phyloP scores from a whole-genome alignment of 64 coral and sea anemone species.

The Astreopora myriophthalma region DNA sequence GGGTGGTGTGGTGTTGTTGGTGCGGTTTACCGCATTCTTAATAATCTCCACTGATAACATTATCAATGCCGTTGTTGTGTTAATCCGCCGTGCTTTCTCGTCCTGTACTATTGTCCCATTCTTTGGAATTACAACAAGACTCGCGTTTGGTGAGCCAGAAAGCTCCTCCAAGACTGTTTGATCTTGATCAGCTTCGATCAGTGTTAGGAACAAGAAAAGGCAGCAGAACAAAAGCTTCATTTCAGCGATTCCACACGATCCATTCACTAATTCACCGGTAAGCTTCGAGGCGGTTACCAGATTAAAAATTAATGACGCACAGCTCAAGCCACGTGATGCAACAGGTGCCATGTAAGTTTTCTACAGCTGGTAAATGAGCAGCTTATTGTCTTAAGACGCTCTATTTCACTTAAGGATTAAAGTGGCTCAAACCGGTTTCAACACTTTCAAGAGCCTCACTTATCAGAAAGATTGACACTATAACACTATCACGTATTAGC shows the following conservation, averaged over 20 bases:
- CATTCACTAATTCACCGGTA: neutral
- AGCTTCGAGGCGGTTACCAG: neutral
- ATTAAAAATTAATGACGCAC: slow-evolving; percentile 27
- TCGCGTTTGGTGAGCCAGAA: neutral
- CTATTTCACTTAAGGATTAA: neutral
- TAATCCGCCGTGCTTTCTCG: neutral
- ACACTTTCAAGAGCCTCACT: too few relatives aligned
- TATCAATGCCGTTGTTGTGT: neutral
- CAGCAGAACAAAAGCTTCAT: neutral
- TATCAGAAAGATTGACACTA: too few relatives aligned
- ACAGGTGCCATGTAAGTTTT: neutral
- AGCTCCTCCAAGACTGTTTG: neutral
- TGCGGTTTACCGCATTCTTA: slow-evolving; percentile 22
- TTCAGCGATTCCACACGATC: neutral
- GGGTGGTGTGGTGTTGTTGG: neutral
- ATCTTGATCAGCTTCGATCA: neutral
- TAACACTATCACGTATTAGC: too few relatives aligned
- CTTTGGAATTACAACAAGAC: neutral
- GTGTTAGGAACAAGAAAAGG: neutral
- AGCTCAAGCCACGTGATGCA: neutral
- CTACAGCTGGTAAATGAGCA: slow-evolving; percentile 10
- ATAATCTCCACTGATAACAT: slow-evolving; percentile 46
- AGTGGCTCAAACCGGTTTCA: too few relatives aligned
- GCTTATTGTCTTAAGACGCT: neutral
- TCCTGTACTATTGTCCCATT: neutral